Base-by-base conservation (phyloP, 2,113 vertebrate species). In the Centropus unirufus region DNA sequence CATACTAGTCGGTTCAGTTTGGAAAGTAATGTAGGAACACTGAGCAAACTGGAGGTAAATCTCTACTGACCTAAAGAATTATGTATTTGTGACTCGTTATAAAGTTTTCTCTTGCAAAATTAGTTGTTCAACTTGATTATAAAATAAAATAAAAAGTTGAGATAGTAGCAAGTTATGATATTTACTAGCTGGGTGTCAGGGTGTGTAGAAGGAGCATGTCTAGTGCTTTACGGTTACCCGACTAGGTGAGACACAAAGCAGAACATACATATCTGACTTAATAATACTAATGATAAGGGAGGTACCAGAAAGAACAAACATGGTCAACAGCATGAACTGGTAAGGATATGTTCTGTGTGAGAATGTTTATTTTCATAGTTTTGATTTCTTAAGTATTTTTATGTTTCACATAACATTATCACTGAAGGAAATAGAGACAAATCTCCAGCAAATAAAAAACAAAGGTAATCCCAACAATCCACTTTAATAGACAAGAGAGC, bases 171-270 rank as follows among this genome's bases (percentile, higher is more conserved):
- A 89, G 9, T 62, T 26, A 16, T 22, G 22, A 39, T 14, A 4
- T 10, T 69, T 26, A 70, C 15, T 52, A 64, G 14, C 1, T 44
- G 52, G 44, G 11, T 19, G 8, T 29, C 30, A 68, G 24, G 5
- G 3, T 16, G 39, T 5, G 1, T 54, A n/a, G 19, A 63, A 80
- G 9, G 6, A 44, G 22, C 2, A 2, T 12, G 12, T 30, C 39
- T 54, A 6, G 4, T 49, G 21, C 64, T 68, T 68, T 40, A 36
- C 64, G 7, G 6, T 14, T 59, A 17, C 11, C 27, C 51, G 32
- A 4, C 24, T 30, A 51, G 58, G 68, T 9, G 16, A 64, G 3
- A 36, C 59, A 40, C 6, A 87, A 51, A 42, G 2, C 4, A n/a
- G 32, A 61, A 27, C 9, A 59, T 10, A 77, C 0, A 68, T 39